Base-by-base conservation (phyloP, 2,888 invertebrate genomes). In the Drosophila sordidula region DNA sequence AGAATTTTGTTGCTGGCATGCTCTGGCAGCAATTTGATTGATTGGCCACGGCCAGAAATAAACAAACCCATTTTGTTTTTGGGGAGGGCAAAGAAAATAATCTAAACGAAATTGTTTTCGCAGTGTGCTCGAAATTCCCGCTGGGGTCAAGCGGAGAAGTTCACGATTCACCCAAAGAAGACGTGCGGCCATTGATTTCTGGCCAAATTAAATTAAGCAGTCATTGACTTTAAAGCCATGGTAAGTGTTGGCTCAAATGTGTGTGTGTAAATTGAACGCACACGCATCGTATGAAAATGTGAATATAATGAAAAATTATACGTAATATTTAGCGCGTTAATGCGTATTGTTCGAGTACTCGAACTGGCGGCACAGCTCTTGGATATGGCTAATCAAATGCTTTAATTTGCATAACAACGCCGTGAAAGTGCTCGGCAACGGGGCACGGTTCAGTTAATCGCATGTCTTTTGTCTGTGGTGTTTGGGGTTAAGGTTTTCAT, bases 401-500 rank as follows among this genome's bases (percentile, higher is more conserved):
- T 87, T 87, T 80, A 85, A 85, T 85, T 85, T 85, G 80, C 87
- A 85, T 83, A 85, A 78, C 79, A 86, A 62, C 64, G 56, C 76
- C 77, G 79, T 77, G 79, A 79, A 79, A 79, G 79, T 79, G 68
- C 59, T 54, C 59, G 49, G 64, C 70, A 62, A 57, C 64, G 65
- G 46, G 77, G 70, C 57, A 82, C 66, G 87, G 87, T 82, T 87
- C 87, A 85, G 85, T 80, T 85, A 70, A 76, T 76, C 63, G 59
- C 49, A 29, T 29, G 14, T 38, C 14, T 55, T 39, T 44, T 52
- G 49, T 45, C 46, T 46, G 9, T 25, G 14, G 14, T 55, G 75
- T 63, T 58, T 61, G 83, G 88, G 85, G 88, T 87, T 85, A 85
- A 85, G 85, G 87, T 87, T 85, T 85, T 77, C 75, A 87, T 87